Evolutionary conservation across 2,113 vertebrate species (phyloP).

Genomic region (Recurvirostra avosetta): DNA sequence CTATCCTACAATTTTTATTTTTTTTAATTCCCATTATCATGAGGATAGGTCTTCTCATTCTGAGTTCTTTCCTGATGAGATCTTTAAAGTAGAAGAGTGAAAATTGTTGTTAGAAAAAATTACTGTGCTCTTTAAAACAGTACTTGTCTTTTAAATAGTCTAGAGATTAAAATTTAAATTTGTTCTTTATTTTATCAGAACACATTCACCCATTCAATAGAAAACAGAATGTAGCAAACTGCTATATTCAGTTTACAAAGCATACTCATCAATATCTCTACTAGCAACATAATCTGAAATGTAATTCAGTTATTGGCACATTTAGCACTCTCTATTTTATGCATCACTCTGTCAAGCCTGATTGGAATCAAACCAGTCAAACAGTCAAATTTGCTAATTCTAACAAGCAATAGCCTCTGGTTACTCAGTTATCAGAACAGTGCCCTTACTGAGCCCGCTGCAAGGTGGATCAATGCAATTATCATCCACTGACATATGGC

Average conservation of each 20-base stretch:
- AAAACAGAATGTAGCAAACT: not conserved
- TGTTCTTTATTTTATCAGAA: not conserved
- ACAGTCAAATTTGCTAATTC: slow-evolving; percentile 26
- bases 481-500: slow-evolving; percentile 57
- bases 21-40: not conserved
- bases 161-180: not conserved
- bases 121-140: not conserved
- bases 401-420: not conserved
- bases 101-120: not conserved
- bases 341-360: slow-evolving; percentile 25
- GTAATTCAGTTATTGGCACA: slow-evolving; percentile 52
- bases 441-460: slow-evolving; percentile 6
- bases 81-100: not conserved
- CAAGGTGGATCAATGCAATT: slow-evolving; percentile 64
- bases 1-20: not conserved
- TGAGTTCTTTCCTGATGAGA: not conserved
- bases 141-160: not conserved
- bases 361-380: slow-evolving; percentile 28
- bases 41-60: not conserved
- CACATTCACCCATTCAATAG: not conserved
- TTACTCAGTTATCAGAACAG: slow-evolving; percentile 9
- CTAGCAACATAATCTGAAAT: slow-evolving; percentile 12
- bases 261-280: slow-evolving; percentile 27
- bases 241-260: not conserved
- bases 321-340: not conserved